Conservation (phyloP, 1,140 invertebrate genomes). For the Venturia canescens region DNA sequence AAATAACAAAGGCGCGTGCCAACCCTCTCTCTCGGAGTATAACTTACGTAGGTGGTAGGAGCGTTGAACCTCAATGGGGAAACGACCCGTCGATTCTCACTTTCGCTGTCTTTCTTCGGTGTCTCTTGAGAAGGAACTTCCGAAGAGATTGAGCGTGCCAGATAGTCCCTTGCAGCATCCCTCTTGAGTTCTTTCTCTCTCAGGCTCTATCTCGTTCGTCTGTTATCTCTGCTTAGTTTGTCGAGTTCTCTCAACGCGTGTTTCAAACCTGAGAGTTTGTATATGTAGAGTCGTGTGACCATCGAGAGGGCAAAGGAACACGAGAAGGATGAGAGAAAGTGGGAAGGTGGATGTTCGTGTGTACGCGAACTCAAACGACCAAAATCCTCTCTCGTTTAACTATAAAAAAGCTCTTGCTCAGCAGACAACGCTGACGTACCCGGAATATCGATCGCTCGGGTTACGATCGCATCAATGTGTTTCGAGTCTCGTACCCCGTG, state of each 20-base stretch:
- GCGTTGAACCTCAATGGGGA: constrained; percentile 9
- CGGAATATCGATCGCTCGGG: constrained; percentile 31
- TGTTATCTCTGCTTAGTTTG: not conserved
- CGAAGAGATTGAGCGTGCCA: constrained; percentile 31
- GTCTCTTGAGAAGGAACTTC: constrained; percentile 24
- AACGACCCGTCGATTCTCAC: constrained; percentile 24
- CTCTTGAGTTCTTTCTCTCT: constrained; percentile 2
- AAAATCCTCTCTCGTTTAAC: not conserved
- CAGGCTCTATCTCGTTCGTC: not conserved
- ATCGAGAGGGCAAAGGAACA: not conserved
- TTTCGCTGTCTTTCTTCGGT: not conserved
- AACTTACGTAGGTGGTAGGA: not conserved
- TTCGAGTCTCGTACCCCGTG: not conserved
- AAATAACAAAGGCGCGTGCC: not conserved
- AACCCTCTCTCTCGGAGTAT: not conserved
- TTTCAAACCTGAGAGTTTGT: not conserved
- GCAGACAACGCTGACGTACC: constrained; percentile 25
- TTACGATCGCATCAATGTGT: constrained; percentile 24
- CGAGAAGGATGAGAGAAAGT: not conserved
- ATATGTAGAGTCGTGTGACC: not conserved
- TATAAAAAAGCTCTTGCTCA: constrained; percentile 4
- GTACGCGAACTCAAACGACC: not conserved
- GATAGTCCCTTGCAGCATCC: constrained; percentile 18
- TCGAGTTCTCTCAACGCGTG: constrained; percentile 17
- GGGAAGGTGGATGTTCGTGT: constrained; percentile 1